Evolutionary conservation across 2,888 invertebrate species (phyloP), one percentile per base, ranked within the genome.

Genomic region (Andrena bicolor): DNA sequence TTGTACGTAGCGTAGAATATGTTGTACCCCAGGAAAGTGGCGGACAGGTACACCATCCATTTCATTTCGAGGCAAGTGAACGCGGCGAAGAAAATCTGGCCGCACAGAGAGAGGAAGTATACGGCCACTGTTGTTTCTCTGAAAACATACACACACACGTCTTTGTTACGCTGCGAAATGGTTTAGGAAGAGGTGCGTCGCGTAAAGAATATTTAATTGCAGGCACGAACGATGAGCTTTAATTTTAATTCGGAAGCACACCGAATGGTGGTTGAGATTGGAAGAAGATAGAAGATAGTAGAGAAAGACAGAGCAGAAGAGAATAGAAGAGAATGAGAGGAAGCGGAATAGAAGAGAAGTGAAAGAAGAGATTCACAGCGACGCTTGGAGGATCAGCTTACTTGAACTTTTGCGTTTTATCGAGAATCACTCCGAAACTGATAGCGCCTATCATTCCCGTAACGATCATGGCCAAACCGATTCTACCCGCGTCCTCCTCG

Each of bases 391-490:
- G 30, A 32, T 23, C 20, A 7, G 76, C 95, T 93, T 92, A 95
- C 96, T 96, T 97, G 94, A 95, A 97, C 76, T 94, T 95, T 87
- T 96, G 96, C 2, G 96, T 96, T 90, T 94, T 95, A 92, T 97
- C 96, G 26, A 97, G 94, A 90, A 96, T 94, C 61, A 95, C 90
- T 6, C 97, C 97, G 83, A 96, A 96, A 8, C 95, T 93, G 8
- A 96, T 94, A 0, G 96, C 96, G 4, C 96, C 96, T 6, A 95
- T 83, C 94, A 96, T 95, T 41, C 96, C 96, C 30, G 95, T 94
- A 6, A 96, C 88, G 5, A 96, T 95, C 71, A 97, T 95, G 0
- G 95, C 94, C 23, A 96, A 93, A 5, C 96, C 96, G 80, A 96
- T 95, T 83, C 94, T 93, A 10, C 96, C 96, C 4, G 96, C 96